A percentile compares a stretch with the other conserved stretches of the same genome.
These are phyloP conservation scores for Lemur catta DNA, from an alignment of 2,797 vertebrate genomes.

Conservation along the genomic window DNA sequence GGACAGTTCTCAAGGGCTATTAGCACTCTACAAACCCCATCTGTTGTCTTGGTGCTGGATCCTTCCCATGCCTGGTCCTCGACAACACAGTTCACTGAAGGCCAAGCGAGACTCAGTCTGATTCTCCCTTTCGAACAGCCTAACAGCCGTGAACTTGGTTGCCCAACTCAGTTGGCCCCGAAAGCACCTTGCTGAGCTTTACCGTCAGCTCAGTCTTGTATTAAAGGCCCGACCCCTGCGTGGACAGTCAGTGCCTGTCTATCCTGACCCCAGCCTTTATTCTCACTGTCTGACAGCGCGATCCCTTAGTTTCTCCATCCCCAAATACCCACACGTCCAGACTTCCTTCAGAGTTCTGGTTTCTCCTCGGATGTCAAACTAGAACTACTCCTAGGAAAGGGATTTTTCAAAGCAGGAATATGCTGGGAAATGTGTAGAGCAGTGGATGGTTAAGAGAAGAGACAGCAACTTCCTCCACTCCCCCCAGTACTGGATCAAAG, in stretches of 20 bases:
- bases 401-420: slow-evolving; percentile 29
- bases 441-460: background rate
- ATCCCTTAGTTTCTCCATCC: background rate
- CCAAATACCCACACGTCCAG: background rate
- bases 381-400: background rate
- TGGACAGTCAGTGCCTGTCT: background rate
- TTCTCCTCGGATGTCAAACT: background rate
- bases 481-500: background rate
- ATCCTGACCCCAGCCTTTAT: background rate
- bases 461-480: background rate
- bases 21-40: slow-evolving; percentile 60
- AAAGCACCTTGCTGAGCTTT: background rate
- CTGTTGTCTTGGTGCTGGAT: slow-evolving; percentile 57
- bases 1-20: slow-evolving; percentile 86
- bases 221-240: background rate
- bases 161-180: background rate
- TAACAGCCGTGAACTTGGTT: background rate
- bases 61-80: slow-evolving; percentile 49
- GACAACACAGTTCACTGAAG: background rate
- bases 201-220: background rate
- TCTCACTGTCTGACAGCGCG: background rate
- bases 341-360: background rate
- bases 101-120: background rate
- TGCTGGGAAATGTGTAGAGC: background rate
- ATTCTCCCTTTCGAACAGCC: background rate